Base-by-base conservation (phyloP, 2,797 vertebrate genomes). In the Malurus leucopterus region DNA sequence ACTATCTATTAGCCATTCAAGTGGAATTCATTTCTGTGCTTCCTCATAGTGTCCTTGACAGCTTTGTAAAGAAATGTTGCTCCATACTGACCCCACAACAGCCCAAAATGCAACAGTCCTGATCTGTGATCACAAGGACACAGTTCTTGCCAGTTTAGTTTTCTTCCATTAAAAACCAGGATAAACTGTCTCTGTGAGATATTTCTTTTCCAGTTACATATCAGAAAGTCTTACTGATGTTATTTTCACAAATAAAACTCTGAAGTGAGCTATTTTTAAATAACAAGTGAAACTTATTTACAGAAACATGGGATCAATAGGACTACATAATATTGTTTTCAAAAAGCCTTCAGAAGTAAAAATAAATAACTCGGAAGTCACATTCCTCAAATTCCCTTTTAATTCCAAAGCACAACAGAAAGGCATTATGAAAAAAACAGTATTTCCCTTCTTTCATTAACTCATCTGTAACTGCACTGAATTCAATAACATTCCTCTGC, bases 401-500 rank as follows among this genome's bases (percentile, higher is more conserved):
- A 99, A 99, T 98, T 97, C 98, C 97, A 96, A 98, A 98, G 91
- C 77, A 98, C 97, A 98, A 98, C 98, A 98, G 95, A 94, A 95
- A 94, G 96, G 97, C 97, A 96, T 98, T 98, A 97, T 98, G 98
- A 98, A 99, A 99, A 98, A 98, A 98, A 99, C 98, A 99, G 98
- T 99, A 99, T 98, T 99, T 98, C 98, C 98, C 98, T 99, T 98
- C 97, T 97, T 97, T 98, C 97, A 98, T 98, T 98, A 98, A 98
- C 97, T 97, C 96, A 97, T 92, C 97, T 98, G 98, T 97, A 99
- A 98, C 98, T 97, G 97, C 98, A 98, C 96, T 98, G 98, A 98
- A 96, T 79, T 97, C 96, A 98, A 98, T 99, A 99, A 98, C 98
- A 99, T 98, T 98, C 98, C 98, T 95, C 95, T 96, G 96, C 97